phyloP scores from a whole-genome alignment of 2,113 vertebrate species.

The Tragelaphus strepsiceros region DNA sequence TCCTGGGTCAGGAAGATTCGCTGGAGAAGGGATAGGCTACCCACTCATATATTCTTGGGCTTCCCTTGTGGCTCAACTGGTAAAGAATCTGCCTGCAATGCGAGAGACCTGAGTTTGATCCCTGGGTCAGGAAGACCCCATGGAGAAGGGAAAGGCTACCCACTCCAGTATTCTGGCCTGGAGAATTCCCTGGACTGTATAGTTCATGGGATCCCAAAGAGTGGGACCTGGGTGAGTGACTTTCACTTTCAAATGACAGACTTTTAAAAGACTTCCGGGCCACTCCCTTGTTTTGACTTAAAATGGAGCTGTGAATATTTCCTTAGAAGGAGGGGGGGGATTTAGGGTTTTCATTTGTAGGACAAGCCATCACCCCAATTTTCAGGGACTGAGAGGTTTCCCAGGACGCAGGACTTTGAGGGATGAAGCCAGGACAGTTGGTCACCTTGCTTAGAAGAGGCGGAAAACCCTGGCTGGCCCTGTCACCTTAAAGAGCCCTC shows the following conservation, averaged over 20 bases:
- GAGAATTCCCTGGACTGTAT: background rate
- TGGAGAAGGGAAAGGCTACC: background rate
- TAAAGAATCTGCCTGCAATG: background rate
- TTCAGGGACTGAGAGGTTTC: background rate
- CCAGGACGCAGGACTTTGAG: rapidly evolving
- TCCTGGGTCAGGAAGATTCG: rapidly evolving
- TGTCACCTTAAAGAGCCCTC: background rate
- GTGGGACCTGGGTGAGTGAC: rapidly evolving
- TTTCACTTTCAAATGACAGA: background rate
- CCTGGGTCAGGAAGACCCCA: background rate
- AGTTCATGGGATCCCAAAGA: background rate
- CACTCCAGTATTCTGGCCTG: background rate
- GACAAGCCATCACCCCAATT: background rate
- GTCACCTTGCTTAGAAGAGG: background rate
- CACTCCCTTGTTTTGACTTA: background rate
- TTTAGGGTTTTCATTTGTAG: background rate
- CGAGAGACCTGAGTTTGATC: background rate
- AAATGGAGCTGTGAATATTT: background rate
- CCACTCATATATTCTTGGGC: background rate
- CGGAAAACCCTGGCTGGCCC: background rate
- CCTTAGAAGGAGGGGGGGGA: background rate
- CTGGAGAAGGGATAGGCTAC: background rate
- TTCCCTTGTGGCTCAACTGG: background rate
- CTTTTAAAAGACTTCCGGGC: background rate
- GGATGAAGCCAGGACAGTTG: rapidly evolving